These are phyloP conservation scores for Nanger granti DNA, from an alignment of 2,113 vertebrate genomes.

Conservation along the genomic window DNA sequence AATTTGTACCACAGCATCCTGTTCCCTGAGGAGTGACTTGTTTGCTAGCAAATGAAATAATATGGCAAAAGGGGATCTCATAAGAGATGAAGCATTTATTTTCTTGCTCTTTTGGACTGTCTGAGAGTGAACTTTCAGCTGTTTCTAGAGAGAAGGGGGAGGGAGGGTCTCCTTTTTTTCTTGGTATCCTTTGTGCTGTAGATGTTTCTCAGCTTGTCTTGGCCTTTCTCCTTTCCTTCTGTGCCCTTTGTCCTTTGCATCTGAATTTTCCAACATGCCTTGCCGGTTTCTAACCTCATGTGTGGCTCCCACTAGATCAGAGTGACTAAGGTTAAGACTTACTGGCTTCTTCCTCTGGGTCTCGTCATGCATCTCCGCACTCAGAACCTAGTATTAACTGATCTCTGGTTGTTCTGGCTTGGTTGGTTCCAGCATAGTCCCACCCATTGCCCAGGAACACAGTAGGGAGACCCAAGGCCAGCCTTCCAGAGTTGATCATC, in stretches of 20 bases:
- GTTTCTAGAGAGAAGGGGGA: neutral
- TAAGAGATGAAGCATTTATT: slow-evolving; percentile 18
- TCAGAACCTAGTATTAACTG: neutral
- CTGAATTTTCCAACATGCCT: slow-evolving; percentile 40
- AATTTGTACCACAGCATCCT: neutral
- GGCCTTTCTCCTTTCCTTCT: neutral
- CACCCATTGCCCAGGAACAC: neutral
- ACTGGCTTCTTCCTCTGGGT: slow-evolving; percentile 3
- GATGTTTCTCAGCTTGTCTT: neutral
- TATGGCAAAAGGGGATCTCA: neutral
- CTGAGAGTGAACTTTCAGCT: slow-evolving; percentile 53
- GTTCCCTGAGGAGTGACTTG: neutral
- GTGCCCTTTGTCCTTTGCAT: slow-evolving; percentile 59
- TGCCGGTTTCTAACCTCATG: neutral
- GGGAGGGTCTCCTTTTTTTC: neutral
- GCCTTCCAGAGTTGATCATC: neutral
- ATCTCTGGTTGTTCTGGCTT: neutral
- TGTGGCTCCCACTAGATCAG: neutral
- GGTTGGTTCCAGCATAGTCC: neutral
- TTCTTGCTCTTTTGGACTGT: slow-evolving; percentile 1
- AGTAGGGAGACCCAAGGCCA: neutral
- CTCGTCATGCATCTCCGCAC: neutral
- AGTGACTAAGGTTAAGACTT: neutral
- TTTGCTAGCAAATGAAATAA: neutral
- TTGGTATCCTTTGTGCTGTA: neutral